Base-by-base conservation (phyloP, 2,888 invertebrate genomes). In the Pseudococcus longispinus region DNA sequence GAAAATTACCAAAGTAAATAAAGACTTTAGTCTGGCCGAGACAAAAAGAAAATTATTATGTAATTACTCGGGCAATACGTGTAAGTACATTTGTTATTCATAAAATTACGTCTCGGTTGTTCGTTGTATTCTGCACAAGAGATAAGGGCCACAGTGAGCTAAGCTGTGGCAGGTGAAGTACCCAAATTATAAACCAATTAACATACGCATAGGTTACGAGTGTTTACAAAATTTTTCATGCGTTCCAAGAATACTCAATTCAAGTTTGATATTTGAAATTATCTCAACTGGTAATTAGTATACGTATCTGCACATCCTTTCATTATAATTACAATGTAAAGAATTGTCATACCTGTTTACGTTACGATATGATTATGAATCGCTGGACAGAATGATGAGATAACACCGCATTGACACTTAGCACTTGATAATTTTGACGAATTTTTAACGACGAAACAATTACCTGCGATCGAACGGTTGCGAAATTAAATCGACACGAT, bases 171-270 rank as follows among this genome's bases (percentile, higher is more conserved):
- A 37, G 60, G 20, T 60, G 60, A 60, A 60, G 60, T 20, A 60
- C 65, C 65, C 65, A 65, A 65, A 65, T 65, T 65, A 65, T 26
- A 65, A 65, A 65, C 65, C 65, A 65, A 65, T 65, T 65, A 65
- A 26, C 65, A 65, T 26, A 13, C 44, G 15, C 37, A 13, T 46
- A 51, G 13, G 15, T 15, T 51, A n/a, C 51, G 51, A 65, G 65
- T 65, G 65, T 65, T 65, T 65, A 65, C 65, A 26, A 65, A n/a
- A 65, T 65, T 65, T 65, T 65, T 65, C 65, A 65, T 65, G 65
- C 23, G 15, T 65, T 65, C 65, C 20, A 26, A 65, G 65, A 65
- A 65, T 65, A 26, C 65, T 65, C 65, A 26, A 65, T 65, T 65
- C 15, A 13, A 65, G 26, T 65, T 26, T 26, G 26, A 1, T n/a